Base-by-base conservation (phyloP, 2,888 invertebrate genomes). In the Nephrocerus scutellatus region DNA sequence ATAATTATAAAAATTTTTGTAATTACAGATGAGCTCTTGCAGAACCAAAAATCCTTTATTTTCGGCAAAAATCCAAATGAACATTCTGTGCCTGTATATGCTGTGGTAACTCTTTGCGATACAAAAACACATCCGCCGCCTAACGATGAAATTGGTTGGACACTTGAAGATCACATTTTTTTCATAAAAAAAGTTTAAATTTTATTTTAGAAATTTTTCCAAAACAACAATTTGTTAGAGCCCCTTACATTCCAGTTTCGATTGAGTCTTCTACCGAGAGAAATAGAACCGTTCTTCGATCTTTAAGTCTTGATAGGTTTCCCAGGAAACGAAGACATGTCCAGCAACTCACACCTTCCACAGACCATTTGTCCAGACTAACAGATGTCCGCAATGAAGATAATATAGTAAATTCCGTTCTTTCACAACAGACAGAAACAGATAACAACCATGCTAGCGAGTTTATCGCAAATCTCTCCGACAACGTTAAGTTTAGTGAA, bases 81-180 rank as follows among this genome's bases (percentile, higher is more conserved):
- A 29, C 62, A 68, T 22, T 60, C 66, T 9, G 75, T 79, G 25
- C 76, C 79, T 14, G 71, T 78, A 37, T 80, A 80, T 52, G 77
- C 76, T 1, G 65, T 76, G 26, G 72, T 78, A 10, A 72, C 68
- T 30, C 57, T 72, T 32, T 79, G 78, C 54, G 42, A 54, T 21
- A n/a, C n/a, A n/a, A n/a, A n/a, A n/a, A n/a, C n/a, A n/a, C n/a
- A n/a, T n/a, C n/a, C n/a, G n/a, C n/a, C n/a, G n/a, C n/a, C n/a
- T n/a, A n/a, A n/a, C n/a, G n/a, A n/a, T n/a, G n/a, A n/a, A n/a
- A n/a, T n/a, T n/a, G n/a, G n/a, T n/a, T n/a, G n/a, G n/a, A n/a
- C n/a, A n/a, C n/a, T n/a, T n/a, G n/a, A n/a, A n/a, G n/a, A n/a
- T n/a, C n/a, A n/a, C n/a, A n/a, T n/a, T n/a, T n/a, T n/a, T n/a